A percentile compares a stretch with the other conserved stretches of the same genome.
phyloP scores from a whole-genome alignment of 2,888 invertebrate genomes.

The Hydrotaea diabolus region DNA sequence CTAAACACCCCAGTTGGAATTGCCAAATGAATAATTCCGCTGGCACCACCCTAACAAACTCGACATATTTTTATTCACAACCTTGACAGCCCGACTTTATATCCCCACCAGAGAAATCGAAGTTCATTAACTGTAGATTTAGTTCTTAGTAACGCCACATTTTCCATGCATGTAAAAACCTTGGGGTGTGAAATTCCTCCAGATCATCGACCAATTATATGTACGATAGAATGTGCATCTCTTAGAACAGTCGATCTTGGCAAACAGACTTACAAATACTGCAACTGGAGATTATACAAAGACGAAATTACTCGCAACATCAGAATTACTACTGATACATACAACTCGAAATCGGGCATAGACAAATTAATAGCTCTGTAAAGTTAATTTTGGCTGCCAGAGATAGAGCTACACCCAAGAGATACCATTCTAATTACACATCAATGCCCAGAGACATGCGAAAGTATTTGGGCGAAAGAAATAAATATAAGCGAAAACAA shows the following conservation, averaged over 20 bases:
- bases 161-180: background rate
- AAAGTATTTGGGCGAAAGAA: background rate
- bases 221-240: constrained; percentile 7
- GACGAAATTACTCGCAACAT: background rate
- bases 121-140: constrained; percentile 1
- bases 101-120: background rate
- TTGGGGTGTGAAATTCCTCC: constrained; percentile 20
- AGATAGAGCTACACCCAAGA: constrained; percentile 3
- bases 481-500: background rate
- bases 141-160: constrained; percentile 5
- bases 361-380: constrained; percentile 1
- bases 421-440: background rate
- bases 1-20: constrained; percentile 18
- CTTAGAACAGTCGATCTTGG: background rate
- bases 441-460: background rate
- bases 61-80: background rate
- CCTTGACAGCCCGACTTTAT: background rate
- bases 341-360: background rate
- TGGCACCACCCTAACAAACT: constrained; percentile 8
- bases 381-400: background rate
- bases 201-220: constrained; percentile 20
- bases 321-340: background rate
- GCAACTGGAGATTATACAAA: background rate
- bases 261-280: background rate
- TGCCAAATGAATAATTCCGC: constrained; percentile 4